Evolutionary conservation across 2,888 invertebrate species (phyloP).

Genomic region (Fissipunctia ypsillon): DNA sequence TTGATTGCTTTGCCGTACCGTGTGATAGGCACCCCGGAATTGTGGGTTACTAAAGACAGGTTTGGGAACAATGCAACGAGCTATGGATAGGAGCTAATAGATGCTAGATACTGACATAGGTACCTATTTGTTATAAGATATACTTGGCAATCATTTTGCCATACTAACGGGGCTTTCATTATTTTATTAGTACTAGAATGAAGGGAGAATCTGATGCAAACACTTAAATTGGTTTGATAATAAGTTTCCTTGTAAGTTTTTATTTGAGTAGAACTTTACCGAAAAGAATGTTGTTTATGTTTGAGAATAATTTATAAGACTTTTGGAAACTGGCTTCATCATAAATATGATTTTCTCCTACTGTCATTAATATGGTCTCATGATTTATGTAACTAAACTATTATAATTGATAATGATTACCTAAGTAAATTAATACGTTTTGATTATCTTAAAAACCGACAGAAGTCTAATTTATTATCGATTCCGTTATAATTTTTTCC

Average conservation of each 20-base stretch:
- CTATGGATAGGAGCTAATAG: not conserved
- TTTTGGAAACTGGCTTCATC: not conserved
- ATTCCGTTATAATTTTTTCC: too few species aligned
- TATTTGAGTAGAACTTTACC: not conserved
- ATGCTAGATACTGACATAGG: not conserved
- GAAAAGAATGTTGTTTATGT: not conserved
- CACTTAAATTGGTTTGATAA: not conserved
- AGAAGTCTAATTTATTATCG: too few species aligned
- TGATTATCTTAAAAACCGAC: too few species aligned
- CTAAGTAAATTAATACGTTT: not conserved
- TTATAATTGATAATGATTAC: not conserved
- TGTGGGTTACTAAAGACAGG: slow-evolving; percentile 37
- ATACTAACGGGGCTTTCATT: not conserved
- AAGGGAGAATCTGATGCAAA: not conserved
- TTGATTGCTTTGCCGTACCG: slow-evolving; percentile 45
- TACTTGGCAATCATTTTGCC: not conserved
- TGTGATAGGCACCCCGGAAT: slow-evolving; percentile 27
- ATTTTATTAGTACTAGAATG: not conserved
- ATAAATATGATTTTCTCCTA: not conserved
- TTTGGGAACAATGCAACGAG: slow-evolving; percentile 31
- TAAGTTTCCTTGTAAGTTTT: too few species aligned
- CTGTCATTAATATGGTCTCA: not conserved
- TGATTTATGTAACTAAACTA: not conserved
- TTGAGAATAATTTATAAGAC: not conserved
- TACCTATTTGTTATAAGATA: not conserved